These are phyloP conservation scores for Acronicta leporina DNA, from an alignment of 2,888 invertebrate species.

Conservation along the genomic window DNA sequence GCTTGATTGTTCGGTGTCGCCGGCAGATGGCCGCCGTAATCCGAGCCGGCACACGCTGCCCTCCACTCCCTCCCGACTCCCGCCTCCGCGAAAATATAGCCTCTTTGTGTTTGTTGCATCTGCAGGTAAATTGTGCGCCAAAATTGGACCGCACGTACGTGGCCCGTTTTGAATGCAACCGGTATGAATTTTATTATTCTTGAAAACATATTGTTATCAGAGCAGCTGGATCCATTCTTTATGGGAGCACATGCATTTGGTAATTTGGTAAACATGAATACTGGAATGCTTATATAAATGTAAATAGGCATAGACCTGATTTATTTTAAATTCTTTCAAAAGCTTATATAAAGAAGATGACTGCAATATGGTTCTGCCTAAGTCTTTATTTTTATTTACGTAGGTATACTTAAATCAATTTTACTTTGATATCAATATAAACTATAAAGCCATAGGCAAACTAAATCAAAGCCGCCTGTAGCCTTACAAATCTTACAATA, in stretches of 20 bases:
- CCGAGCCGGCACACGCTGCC: slow-evolving; percentile 72
- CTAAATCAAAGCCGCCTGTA: not conserved
- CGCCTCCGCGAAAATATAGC: slow-evolving; percentile 67
- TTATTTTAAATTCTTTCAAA: slow-evolving; percentile 11
- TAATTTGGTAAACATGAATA: slow-evolving; percentile 52
- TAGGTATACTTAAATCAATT: too few relatives aligned
- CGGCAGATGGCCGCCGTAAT: slow-evolving; percentile 87
- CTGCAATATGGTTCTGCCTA: not conserved
- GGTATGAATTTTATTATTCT: slow-evolving; percentile 83
- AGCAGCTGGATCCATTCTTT: slow-evolving; percentile 66
- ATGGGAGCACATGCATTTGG: slow-evolving; percentile 49
- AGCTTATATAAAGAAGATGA: not conserved
- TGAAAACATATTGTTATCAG: slow-evolving; percentile 84
- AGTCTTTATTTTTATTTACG: too few relatives aligned
- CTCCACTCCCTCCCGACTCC: slow-evolving; percentile 46
- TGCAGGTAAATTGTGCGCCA: slow-evolving; percentile 87
- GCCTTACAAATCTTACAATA: not conserved
- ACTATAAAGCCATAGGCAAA: not conserved
- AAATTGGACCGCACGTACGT: slow-evolving; percentile 84
- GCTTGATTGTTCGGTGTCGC: slow-evolving; percentile 85
- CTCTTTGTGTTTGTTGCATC: slow-evolving; percentile 88
- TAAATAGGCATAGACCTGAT: slow-evolving; percentile 10
- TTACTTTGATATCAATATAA: too few relatives aligned
- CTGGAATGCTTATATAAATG: slow-evolving; percentile 33
- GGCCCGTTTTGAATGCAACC: slow-evolving; percentile 79